Percentiles rank a stretch among this genome's conserved stretches.
phyloP scores from a whole-genome alignment of 2,888 invertebrate genomes.

The Anagyrus pseudococci region DNA sequence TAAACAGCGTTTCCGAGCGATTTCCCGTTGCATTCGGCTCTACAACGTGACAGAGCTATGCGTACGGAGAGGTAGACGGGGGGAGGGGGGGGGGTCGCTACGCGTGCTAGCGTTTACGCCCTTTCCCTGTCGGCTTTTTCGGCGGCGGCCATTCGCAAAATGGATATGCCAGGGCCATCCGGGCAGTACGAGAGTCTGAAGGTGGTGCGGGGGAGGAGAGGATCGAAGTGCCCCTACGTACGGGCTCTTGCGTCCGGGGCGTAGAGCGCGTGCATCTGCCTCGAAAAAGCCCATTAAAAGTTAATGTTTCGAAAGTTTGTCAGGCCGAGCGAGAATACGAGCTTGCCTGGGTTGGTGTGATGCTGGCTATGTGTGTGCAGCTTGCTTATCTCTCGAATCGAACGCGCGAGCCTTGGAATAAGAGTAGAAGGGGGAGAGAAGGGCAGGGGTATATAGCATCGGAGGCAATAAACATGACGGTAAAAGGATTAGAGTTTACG shows the following conservation, averaged over 20 bases:
- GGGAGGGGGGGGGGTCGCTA: too few relatives aligned
- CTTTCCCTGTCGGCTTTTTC: constrained; percentile 16
- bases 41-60: too few relatives aligned
- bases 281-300: constrained; percentile 23
- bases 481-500: constrained; percentile 34
- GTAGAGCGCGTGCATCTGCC: background rate
- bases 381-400: constrained; percentile 20
- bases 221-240: background rate
- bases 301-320: constrained; percentile 18
- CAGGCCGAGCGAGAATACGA: background rate
- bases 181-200: too few relatives aligned
- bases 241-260: background rate
- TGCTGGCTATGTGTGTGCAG: too few relatives aligned
- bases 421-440: background rate
- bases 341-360: too few relatives aligned
- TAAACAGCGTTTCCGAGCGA: constrained; percentile 10
- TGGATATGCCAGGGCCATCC: too few relatives aligned
- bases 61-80: too few relatives aligned
- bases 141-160: background rate
- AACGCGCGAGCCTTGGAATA: background rate
- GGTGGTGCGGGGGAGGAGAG: too few relatives aligned
- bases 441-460: background rate
- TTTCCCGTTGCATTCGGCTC: constrained; percentile 9
- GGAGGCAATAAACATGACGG: constrained; percentile 28
- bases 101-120: constrained; percentile 17